Percentiles rank a stretch among this genome's conserved stretches.
Conservation (phyloP, 2,797 vertebrate genomes). For the Zenarchopterus dispar region DNA sequence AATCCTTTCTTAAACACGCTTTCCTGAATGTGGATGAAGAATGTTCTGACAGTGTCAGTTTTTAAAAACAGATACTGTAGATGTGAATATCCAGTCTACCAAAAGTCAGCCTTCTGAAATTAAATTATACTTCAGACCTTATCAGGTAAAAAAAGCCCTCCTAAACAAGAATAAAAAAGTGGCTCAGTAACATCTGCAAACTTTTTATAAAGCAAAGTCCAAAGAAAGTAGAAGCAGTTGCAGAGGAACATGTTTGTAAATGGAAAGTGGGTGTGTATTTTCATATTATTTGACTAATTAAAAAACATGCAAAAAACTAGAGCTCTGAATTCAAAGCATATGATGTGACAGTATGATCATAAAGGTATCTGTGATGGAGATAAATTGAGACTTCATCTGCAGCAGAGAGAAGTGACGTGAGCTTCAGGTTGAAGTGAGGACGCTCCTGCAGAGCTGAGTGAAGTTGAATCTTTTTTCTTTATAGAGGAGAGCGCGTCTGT, state of each 20-base stretch:
- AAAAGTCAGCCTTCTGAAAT: not conserved
- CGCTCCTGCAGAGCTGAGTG: not conserved
- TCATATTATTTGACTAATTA: no score
- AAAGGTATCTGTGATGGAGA: fast-evolving
- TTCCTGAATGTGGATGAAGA: not conserved
- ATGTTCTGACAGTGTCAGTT: not conserved
- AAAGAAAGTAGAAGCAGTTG: no score
- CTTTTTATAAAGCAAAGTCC: not conserved
- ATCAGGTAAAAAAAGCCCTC: not conserved
- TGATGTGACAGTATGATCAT: not conserved
- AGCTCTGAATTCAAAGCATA: not conserved
- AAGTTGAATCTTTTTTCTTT: not conserved
- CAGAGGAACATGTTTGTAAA: not conserved
- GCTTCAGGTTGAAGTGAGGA: not conserved
- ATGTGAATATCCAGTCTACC: not conserved
- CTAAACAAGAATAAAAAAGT: not conserved
- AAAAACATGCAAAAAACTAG: not conserved
- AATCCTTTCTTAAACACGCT: not conserved
- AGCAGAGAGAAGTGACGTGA: not conserved
- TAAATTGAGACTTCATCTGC: not conserved
- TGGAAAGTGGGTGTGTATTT: not conserved
- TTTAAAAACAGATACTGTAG: not conserved
- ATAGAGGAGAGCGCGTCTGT: not conserved
- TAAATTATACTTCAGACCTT: not conserved
- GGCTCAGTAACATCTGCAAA: not conserved